Percentiles rank a stretch among this genome's conserved stretches.
These are phyloP conservation scores for Amphimallon solstitiale DNA, from an alignment of 2,888 invertebrate species.

Conservation along the genomic window DNA sequence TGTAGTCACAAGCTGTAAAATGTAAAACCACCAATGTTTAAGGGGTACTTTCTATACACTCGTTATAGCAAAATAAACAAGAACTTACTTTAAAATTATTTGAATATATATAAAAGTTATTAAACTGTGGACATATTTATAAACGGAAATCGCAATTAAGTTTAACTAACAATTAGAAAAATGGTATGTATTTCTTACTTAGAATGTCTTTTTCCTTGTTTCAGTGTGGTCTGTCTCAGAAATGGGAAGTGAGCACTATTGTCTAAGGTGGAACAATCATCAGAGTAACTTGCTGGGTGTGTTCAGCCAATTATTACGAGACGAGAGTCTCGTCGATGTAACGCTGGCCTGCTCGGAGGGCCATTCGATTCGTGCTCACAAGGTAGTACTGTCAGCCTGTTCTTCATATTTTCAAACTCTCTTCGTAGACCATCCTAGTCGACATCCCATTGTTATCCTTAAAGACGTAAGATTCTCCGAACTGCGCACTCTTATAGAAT, in stretches of 20 bases:
- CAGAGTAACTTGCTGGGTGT: constrained; percentile 97
- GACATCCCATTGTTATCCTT: constrained; percentile 92
- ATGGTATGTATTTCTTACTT: no score
- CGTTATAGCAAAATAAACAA: no score
- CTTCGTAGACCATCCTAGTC: constrained; percentile 92
- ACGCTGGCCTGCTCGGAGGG: constrained; percentile 97
- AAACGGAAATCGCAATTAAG: no score
- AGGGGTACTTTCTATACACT: no score
- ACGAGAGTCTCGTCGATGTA: constrained; percentile 96
- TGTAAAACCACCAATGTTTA: no score
- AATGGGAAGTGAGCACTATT: constrained; percentile 99
- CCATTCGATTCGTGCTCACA: constrained; percentile 92
- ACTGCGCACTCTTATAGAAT: constrained; percentile 91
- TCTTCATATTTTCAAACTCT: constrained; percentile 94
- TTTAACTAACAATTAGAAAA: no score
- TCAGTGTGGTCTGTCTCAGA: constrained; percentile 90
- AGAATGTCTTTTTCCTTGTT: constrained; percentile 50
- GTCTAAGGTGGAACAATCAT: constrained; percentile 99
- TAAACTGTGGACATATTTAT: no score
- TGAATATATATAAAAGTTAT: no score
- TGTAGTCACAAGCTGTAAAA: no score
- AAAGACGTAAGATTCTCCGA: constrained; percentile 94
- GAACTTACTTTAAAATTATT: no score
- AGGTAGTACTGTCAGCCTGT: constrained; percentile 94
- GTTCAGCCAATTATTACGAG: constrained; percentile 95